Evolutionary conservation across 2,113 vertebrate genomes (phyloP), one percentile per base, ranked within the genome.

Genomic region (Symphodus melops): DNA sequence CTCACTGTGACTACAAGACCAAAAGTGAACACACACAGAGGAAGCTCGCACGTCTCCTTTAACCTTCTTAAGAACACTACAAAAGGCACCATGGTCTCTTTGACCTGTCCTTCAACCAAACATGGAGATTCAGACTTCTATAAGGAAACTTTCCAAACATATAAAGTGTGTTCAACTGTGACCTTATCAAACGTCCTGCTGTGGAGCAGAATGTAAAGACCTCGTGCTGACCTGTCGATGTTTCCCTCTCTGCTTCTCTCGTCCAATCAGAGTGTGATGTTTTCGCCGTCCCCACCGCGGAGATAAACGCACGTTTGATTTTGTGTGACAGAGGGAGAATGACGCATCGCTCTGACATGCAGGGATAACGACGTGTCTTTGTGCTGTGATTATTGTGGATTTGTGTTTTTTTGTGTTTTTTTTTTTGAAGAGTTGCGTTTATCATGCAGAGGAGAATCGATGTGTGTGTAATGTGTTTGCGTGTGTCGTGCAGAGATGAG

Each of bases 351-450:
- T 63, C 55, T 39, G 13, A 36, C 68, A 51, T 23, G 36, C 63
- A 36, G 84, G n/a, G 75, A 76, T 79, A 76, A 86, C 28, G 28
- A 41, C 28, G 33, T 28, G 44, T 63, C 20, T 73, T 41, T 33
- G 28, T 10, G 23, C 9, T 19, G 39, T 57, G 11, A 62, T 61
- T 20, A 16, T 51, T 58, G 52, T 68, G 19, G 8, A 1, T 51
- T 2, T 42, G 21, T 61, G 42, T 6, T 52, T n/a, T n/a, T n/a
- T n/a, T n/a, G n/a, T n/a, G n/a, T n/a, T n/a, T n/a, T n/a, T n/a
- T n/a, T n/a, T n/a, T 68, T 53, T 57, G 16, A 37, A 52, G 48
- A 9, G 11, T 25, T 59, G 33, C 10, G 16, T 79, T 69, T 69
- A 4, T 80, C 65, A 37, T 28, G 53, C 39, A 51, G 80, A 33